Evolutionary conservation across 2,113 vertebrate genomes (phyloP).

Genomic region (Chaetops frenatus): DNA sequence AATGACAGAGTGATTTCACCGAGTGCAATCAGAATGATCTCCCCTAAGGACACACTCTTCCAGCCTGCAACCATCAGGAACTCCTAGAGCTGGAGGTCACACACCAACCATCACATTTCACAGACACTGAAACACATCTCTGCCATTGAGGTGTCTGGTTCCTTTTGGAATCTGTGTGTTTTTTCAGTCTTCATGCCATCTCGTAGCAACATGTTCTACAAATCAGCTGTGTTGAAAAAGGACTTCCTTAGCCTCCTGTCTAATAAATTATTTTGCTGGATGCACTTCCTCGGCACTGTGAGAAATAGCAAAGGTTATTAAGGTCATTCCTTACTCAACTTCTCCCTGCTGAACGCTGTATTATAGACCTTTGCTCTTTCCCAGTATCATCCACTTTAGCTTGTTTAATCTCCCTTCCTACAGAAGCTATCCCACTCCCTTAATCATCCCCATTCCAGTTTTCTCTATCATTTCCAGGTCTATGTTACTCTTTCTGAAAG

Average conservation of each 20-base stretch:
- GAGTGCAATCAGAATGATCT: neutral
- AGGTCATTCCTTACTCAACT: neutral
- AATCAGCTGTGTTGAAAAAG: slow-evolving; percentile 30
- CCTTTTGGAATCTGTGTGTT: slow-evolving; percentile 18
- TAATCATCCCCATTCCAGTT: neutral
- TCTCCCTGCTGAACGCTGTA: neutral
- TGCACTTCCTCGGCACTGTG: neutral
- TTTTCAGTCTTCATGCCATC: slow-evolving; percentile 40
- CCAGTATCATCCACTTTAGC: neutral
- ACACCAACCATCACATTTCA: neutral
- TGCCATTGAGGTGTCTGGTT: slow-evolving; percentile 11
- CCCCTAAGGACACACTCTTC: neutral
- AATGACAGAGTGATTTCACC: neutral
- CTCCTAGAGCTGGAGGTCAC: neutral
- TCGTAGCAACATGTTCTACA: slow-evolving; percentile 17
- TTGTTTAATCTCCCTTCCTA: neutral
- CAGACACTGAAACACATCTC: neutral
- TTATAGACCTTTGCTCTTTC: neutral
- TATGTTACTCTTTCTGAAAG: neutral
- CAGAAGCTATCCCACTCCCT: neutral
- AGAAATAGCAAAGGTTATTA: neutral
- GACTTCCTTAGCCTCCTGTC: neutral
- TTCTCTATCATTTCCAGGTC: neutral
- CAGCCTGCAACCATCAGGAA: neutral
- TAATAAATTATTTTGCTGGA: neutral